phyloP scores from a whole-genome alignment of 1,140 invertebrate genomes.

The Panagrolaimus sp. region DNA sequence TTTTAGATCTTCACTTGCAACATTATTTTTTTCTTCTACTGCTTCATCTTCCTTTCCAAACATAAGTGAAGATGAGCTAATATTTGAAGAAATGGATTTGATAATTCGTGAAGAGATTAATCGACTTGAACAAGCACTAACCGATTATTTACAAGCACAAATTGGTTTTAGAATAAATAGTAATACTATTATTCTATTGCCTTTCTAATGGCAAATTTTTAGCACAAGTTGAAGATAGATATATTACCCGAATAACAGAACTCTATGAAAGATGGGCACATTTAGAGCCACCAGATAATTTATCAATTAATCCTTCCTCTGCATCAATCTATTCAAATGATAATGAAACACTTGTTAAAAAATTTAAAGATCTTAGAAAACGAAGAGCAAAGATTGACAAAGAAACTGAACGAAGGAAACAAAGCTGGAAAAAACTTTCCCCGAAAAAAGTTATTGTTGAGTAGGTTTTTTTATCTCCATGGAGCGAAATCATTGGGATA shows the following conservation, averaged over 20 bases:
- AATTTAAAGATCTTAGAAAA: background rate
- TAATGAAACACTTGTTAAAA: too few species aligned
- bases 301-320: background rate
- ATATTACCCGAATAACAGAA: background rate
- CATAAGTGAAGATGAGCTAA: background rate
- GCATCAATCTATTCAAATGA: too few species aligned
- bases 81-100: conserved; percentile 8
- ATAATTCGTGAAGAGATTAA: conserved; percentile 10
- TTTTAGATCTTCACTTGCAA: too few species aligned
- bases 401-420: background rate
- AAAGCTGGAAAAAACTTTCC: background rate
- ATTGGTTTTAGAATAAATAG: background rate
- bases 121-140: background rate
- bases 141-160: background rate
- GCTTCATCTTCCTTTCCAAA: too few species aligned
- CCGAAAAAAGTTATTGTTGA: conserved; percentile 4
- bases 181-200: background rate
- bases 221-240: background rate
- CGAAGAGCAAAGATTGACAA: background rate
- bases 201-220: background rate
- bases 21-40: too few species aligned
- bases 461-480: background rate
- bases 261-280: conserved; percentile 8
- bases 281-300: conserved; percentile 3
- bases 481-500: too few species aligned